Evolutionary conservation across 1,140 invertebrate species (phyloP), one percentile per base, ranked within the genome.

Genomic region (Bursaphelenchus mucronatus): DNA sequence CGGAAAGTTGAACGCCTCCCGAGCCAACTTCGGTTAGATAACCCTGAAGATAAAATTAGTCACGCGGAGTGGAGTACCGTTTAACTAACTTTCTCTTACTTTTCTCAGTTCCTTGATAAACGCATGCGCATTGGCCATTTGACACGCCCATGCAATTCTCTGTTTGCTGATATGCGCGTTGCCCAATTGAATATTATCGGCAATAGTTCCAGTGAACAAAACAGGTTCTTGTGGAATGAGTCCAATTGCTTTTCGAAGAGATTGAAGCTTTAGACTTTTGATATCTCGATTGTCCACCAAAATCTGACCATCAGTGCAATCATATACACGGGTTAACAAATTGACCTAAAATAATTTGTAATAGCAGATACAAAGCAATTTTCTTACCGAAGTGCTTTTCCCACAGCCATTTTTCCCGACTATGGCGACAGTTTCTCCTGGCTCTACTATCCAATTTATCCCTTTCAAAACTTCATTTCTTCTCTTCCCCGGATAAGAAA

Each of bases 351-450:
- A 67, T 55, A 40, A 64, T 55, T 66, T 66, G 58, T 50, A 30
- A 5, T 50, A 30, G 15, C 15, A 30, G 15, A 50, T 1, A 5
- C 15, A 17, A 50, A 15, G 5, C 5, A 50, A 50, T 17, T 50
- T 50, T 1, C 15, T 50, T 17, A 17, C 49, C 5, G 15, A 15
- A 5, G 15, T 17, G 49, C 19, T 17, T 50, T 17, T 30, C 5
- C 49, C 49, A 15, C 19, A 17, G 19, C 49, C 19, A 50, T 50
- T 30, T 30, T 50, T 17, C 49, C 87, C 86, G 73, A 91, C 93
- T 76, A 97, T 83, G 15, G 94, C 94, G 40, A 93, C 84, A 7
- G 90, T 94, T 76, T 92, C 89, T 17, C 93, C 93, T 0, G 90
- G 85, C 2, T 89, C 87, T n/a, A 91, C 90, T 2, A 83, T 84